Conservation (phyloP, 1,140 invertebrate genomes). For the Battus philenor region DNA sequence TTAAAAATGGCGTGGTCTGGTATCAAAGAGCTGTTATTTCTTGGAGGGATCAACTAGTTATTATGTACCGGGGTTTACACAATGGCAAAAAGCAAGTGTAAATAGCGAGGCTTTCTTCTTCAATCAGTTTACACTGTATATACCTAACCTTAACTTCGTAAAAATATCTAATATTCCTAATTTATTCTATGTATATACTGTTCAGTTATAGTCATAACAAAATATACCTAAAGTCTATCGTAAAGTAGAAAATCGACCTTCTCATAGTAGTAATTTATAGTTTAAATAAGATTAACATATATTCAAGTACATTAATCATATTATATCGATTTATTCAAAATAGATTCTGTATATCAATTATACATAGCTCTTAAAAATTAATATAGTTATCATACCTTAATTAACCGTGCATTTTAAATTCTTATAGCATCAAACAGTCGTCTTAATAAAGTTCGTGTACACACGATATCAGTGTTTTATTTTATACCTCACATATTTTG, state of each 20-base stretch:
- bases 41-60: constrained; percentile 70
- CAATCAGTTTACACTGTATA: constrained; percentile 28
- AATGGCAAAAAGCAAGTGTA: constrained; percentile 48
- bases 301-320: constrained; percentile 19
- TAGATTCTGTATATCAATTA: constrained; percentile 16
- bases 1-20: constrained; percentile 23
- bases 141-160: constrained; percentile 20
- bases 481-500: background rate
- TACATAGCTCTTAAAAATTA: constrained; percentile 16
- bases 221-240: constrained; percentile 13
- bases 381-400: constrained; percentile 23
- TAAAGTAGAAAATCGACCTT: constrained; percentile 14
- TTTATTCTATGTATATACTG: constrained; percentile 14
- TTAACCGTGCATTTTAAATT: constrained; percentile 27
- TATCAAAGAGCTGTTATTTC: constrained; percentile 47
- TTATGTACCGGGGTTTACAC: constrained; percentile 42
- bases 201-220: background rate
- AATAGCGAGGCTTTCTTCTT: constrained; percentile 33
- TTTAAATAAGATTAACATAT: too few relatives aligned
- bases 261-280: too few relatives aligned
- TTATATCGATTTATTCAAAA: constrained; percentile 25
- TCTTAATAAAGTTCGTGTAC: constrained; percentile 18
- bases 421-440: constrained; percentile 22
- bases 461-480: constrained; percentile 8
- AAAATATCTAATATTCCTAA: constrained; percentile 6